Evolutionary conservation across 2,888 invertebrate genomes (phyloP).

Genomic region (Ypsolopha sequella): DNA sequence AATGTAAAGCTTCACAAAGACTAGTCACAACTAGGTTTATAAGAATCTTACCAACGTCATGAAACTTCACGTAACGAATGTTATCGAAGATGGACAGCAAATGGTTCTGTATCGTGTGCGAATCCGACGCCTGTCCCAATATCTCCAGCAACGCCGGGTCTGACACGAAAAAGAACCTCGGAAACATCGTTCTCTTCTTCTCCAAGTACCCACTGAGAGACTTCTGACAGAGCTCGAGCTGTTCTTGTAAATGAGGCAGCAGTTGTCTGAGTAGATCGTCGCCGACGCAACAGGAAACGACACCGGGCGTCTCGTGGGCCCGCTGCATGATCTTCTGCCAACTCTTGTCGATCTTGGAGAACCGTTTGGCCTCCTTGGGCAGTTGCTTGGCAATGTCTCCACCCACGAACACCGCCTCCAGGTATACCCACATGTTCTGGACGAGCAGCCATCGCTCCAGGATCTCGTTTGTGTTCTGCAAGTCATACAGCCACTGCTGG

Average conservation of each 20-base stretch:
- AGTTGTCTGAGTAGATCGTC: slow-evolving; percentile 94
- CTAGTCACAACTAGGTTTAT: background rate
- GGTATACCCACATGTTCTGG: slow-evolving; percentile 98
- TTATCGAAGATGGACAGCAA: slow-evolving; percentile 96
- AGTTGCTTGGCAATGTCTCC: slow-evolving; percentile 99
- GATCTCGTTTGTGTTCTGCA: slow-evolving; percentile 96
- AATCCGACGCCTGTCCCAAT: slow-evolving; percentile 92
- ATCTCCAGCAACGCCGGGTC: slow-evolving; percentile 93
- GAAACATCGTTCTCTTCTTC: slow-evolving; percentile 93
- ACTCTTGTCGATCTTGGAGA: slow-evolving; percentile 97
- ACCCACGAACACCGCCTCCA: slow-evolving; percentile 98
- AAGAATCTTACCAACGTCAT: slow-evolving; percentile 77
- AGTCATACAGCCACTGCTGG: slow-evolving; percentile 93
- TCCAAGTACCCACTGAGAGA: slow-evolving; percentile 95
- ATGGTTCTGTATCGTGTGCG: slow-evolving; percentile 96
- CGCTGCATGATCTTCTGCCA: slow-evolving; percentile 99
- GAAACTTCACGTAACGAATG: slow-evolving; percentile 92
- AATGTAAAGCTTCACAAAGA: too few species aligned
- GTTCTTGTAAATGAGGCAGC: slow-evolving; percentile 94
- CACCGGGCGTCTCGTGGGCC: slow-evolving; percentile 96
- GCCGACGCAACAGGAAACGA: slow-evolving; percentile 95
- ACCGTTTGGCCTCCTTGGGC: slow-evolving; percentile 94
- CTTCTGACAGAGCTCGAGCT: slow-evolving; percentile 96
- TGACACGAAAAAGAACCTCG: slow-evolving; percentile 94
- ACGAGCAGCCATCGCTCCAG: slow-evolving; percentile 96